Evolutionary conservation across 2,113 vertebrate species (phyloP).

Genomic region (Astur gentilis): DNA sequence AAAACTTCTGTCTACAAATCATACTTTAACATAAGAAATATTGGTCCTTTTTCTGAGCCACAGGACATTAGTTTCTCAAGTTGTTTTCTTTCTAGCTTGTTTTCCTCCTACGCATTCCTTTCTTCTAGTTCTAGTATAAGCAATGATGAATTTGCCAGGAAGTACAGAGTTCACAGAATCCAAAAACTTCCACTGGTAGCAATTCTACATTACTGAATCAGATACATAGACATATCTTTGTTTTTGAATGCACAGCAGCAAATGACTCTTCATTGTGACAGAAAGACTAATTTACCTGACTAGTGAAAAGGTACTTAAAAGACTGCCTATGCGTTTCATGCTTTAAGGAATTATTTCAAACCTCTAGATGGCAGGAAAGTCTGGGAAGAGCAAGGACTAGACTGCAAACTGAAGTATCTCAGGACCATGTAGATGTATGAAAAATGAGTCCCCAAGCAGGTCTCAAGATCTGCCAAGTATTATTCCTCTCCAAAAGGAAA

Average conservation of each 20-base stretch:
- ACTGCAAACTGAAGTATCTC: neutral
- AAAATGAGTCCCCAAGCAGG: neutral
- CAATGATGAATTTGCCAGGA: neutral
- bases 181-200: neutral
- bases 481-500: neutral
- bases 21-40: neutral
- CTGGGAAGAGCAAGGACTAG: neutral
- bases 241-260: neutral
- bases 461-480: neutral
- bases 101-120: neutral
- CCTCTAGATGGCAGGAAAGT: neutral
- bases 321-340: neutral
- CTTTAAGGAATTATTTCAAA: neutral
- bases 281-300: neutral
- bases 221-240: neutral
- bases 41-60: neutral
- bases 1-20: neutral
- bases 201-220: neutral
- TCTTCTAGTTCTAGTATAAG: neutral
- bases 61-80: neutral
- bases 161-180: neutral
- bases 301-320: neutral
- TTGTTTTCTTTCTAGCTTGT: neutral
- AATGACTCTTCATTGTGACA: neutral
- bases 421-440: rapidly evolving